Evolutionary conservation across 2,888 invertebrate genomes (phyloP).

Genomic region (Synergus gifuensis): DNA sequence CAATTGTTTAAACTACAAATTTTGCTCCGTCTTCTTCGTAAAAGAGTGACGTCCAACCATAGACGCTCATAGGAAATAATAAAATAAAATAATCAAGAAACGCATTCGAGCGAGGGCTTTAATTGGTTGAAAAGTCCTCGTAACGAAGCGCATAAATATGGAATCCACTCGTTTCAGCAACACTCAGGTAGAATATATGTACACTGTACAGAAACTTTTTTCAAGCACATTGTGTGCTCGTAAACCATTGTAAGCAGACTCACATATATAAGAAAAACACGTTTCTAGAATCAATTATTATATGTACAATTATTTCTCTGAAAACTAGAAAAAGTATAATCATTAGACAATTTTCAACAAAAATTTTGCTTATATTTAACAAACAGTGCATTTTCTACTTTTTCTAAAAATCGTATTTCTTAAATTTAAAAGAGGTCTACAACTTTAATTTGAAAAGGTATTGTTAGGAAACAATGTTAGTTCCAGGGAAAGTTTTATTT

Average conservation of each 20-base stretch:
- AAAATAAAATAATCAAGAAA: conserved; percentile 24
- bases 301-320: background rate
- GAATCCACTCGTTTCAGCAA: background rate
- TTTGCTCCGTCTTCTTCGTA: background rate
- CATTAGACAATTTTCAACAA: too few relatives aligned
- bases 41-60: background rate
- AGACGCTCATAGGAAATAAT: conserved; percentile 16
- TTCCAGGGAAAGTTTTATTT: background rate
- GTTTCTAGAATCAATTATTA: background rate
- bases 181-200: background rate
- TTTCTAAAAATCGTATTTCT: too few relatives aligned
- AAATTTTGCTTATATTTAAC: too few relatives aligned
- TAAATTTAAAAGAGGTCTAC: too few relatives aligned
- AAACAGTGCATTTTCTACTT: too few relatives aligned
- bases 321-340: background rate
- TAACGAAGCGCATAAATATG: background rate
- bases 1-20: background rate
- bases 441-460: too few relatives aligned
- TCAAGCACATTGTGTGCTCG: background rate
- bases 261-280: background rate
- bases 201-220: background rate
- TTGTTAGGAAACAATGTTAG: background rate
- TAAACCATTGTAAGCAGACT: conserved; percentile 10
- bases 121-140: background rate
- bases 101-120: background rate